Evolutionary conservation across 2,113 vertebrate species (phyloP).

Genomic region (Eonycteris spelaea): DNA sequence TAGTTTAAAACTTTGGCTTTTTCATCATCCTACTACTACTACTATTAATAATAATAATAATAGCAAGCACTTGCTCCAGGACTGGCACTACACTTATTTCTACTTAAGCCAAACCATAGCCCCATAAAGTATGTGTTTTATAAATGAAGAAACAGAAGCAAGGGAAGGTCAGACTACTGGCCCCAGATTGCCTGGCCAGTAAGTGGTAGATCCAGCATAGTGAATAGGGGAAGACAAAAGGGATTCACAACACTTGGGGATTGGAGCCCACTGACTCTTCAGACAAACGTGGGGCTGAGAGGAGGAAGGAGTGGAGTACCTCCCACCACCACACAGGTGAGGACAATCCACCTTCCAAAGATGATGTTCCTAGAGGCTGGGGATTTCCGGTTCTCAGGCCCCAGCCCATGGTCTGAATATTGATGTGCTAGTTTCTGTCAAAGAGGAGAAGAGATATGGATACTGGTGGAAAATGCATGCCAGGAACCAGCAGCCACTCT

Average conservation of each 20-base stretch:
- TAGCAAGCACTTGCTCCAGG: neutral
- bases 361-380: neutral
- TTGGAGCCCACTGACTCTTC: neutral
- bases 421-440: neutral
- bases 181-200: neutral
- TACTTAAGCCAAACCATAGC: neutral
- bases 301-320: neutral
- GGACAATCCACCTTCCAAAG: neutral
- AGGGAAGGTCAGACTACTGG: neutral
- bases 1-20: neutral
- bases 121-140: neutral
- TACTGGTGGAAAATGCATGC: neutral
- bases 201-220: neutral
- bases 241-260: neutral
- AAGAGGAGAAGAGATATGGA: neutral
- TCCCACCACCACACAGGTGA: neutral
- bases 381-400: neutral
- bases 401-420: neutral
- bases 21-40: neutral
- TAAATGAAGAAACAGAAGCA: neutral
- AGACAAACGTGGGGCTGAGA: no score
- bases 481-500: no score
- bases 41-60: neutral
- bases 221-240: neutral
- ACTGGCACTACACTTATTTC: neutral